phyloP scores from a whole-genome alignment of 1,140 invertebrate genomes.

The Aphis craccivora region DNA sequence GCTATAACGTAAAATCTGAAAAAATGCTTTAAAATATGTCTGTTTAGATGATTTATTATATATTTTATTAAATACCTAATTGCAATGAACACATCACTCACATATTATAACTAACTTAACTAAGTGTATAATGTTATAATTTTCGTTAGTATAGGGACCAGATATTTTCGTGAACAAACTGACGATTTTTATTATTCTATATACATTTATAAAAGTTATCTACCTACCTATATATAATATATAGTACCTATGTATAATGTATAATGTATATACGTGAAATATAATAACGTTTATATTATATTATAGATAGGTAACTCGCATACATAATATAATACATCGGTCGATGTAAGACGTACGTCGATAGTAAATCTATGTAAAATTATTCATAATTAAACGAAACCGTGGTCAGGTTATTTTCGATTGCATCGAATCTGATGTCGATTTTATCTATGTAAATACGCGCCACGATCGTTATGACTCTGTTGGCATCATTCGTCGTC shows the following conservation, averaged over 20 bases:
- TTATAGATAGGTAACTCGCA: not conserved
- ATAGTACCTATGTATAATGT: too few relatives aligned
- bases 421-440: constrained; percentile 26
- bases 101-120: not conserved
- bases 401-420: not conserved
- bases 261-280: not conserved
- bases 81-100: not conserved
- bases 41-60: not conserved
- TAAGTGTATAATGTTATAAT: not conserved
- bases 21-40: not conserved
- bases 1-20: not conserved
- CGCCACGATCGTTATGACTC: not conserved
- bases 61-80: not conserved
- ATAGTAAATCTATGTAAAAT: constrained; percentile 42
- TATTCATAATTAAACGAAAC: constrained; percentile 48
- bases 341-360: not conserved
- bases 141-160: not conserved
- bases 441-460: constrained; percentile 46
- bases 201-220: not conserved
- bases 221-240: not conserved
- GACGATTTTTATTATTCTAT: not conserved
- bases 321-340: not conserved
- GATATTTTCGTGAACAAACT: not conserved
- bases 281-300: not conserved
- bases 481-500: not conserved